Evolutionary conservation across 2,888 invertebrate genomes (phyloP).

Genomic region (Zele albiditarsus): DNA sequence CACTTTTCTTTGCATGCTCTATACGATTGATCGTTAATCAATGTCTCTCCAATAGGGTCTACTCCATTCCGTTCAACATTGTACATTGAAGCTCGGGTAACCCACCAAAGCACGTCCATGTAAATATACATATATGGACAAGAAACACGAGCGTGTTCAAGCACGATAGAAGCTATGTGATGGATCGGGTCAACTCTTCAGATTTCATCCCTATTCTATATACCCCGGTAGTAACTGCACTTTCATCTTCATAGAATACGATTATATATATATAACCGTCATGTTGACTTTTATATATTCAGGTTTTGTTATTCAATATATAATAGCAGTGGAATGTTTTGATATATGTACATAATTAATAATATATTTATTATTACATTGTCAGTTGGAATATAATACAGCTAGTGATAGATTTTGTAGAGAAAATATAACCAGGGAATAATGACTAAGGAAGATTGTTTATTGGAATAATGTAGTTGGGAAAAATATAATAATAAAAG

Average conservation of each 20-base stretch:
- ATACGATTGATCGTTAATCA: conserved; percentile 47
- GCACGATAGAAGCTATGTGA: conserved; percentile 21
- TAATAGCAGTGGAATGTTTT: too few species aligned
- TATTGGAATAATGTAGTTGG: too few species aligned
- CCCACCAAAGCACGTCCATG: conserved; percentile 4
- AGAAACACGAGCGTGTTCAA: conserved; percentile 24
- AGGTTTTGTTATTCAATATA: too few species aligned
- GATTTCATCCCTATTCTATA: neutral
- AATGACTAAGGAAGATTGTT: too few species aligned
- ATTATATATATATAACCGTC: neutral
- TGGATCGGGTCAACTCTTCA: conserved; percentile 25
- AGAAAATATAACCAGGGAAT: too few species aligned
- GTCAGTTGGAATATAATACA: too few species aligned
- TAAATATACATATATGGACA: conserved; percentile 15
- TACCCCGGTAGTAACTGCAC: neutral
- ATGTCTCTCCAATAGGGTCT: conserved; percentile 30
- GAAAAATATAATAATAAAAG: too few species aligned
- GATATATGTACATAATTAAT: too few species aligned
- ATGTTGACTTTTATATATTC: too few species aligned
- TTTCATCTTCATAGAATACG: neutral
- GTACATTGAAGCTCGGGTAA: conserved; percentile 8
- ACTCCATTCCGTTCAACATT: conserved; percentile 9
- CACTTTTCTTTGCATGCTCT: neutral
- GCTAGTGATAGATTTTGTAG: too few species aligned
- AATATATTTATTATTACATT: too few species aligned